Evolutionary conservation across 2,113 vertebrate genomes (phyloP), one percentile per base, ranked within the genome.

Genomic region (Heterotilapia buettikoferi): DNA sequence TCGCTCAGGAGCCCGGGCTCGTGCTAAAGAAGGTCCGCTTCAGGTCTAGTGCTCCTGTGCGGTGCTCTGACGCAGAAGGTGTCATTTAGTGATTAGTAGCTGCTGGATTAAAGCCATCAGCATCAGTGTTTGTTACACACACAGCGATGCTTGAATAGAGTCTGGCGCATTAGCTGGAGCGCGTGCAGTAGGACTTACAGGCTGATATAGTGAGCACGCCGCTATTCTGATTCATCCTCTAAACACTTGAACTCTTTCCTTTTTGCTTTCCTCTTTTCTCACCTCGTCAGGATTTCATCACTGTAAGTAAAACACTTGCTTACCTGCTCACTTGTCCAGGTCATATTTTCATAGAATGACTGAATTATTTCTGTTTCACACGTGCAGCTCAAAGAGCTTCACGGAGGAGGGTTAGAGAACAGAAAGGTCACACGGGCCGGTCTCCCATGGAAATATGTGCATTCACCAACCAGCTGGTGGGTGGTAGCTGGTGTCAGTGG

Each of bases 251-350:
- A 76, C 61, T 36, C 31, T 45, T 83, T 66, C 33, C 10, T 66
- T 3, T n/a, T 66, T 66, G 9, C 9, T 43, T 83, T 63, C 31
- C 59, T 63, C 59, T 38, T 66, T 16, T 71, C 13, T 88, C 47
- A 29, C 12, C 3, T 59, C 89, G 5, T 78, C 81, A 96, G 95
- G 94, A 96, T 84, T 96, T 96, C 89, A 84, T 96, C 91, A 94
- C 93, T 26, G 95, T 96, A 82, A 96, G 95, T 94, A 88, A 8
- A 83, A n/a, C 63, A 31, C 24, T 59, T 13, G 24, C 13, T 29
- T 8, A 63, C 31, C 59, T 36, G 3, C 59, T 33, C 29, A 63
- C 9, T 36, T 11, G 18, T 33, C 9, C 66, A 4, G 33, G 66
- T 43, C 24, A 18, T 26, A 26, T 45, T 73, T 73, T 45, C 14